Evolutionary conservation across 2,797 vertebrate genomes (phyloP).

Genomic region (Macrochelys suwanniensis): DNA sequence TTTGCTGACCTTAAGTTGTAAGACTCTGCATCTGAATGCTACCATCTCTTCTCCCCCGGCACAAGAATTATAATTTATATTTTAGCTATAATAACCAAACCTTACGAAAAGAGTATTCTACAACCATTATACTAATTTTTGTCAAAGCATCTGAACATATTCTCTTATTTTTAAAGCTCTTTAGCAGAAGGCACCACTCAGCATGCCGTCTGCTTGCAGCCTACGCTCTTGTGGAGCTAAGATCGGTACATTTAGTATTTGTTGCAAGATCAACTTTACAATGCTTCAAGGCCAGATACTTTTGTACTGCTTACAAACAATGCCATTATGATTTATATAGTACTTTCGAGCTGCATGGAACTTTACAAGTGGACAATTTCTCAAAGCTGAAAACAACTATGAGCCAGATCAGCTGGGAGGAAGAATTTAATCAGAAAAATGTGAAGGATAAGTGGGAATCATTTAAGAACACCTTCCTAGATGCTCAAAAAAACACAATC

Average conservation of each 20-base stretch:
- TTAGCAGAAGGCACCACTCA: neutral
- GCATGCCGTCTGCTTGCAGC: neutral
- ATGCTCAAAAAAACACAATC: neutral
- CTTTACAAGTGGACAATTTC: neutral
- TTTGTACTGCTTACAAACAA: neutral
- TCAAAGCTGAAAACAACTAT: neutral
- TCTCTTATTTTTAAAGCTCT: neutral
- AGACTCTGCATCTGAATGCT: neutral
- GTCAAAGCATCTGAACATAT: neutral
- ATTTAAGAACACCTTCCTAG: neutral
- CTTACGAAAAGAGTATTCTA: neutral
- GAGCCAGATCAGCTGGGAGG: neutral
- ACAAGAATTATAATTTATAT: neutral
- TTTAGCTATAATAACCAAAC: neutral
- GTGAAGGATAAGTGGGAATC: neutral
- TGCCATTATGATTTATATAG: neutral
- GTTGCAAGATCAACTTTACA: neutral
- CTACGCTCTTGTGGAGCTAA: neutral
- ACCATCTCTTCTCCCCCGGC: neutral
- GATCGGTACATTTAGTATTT: neutral
- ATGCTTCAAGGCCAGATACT: neutral
- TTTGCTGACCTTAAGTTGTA: neutral
- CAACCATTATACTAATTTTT: neutral
- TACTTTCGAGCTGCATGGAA: neutral
- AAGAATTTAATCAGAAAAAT: neutral